These are phyloP conservation scores for Odiellus spinosus DNA, from an alignment of 2,888 invertebrate genomes.

Conservation along the genomic window DNA sequence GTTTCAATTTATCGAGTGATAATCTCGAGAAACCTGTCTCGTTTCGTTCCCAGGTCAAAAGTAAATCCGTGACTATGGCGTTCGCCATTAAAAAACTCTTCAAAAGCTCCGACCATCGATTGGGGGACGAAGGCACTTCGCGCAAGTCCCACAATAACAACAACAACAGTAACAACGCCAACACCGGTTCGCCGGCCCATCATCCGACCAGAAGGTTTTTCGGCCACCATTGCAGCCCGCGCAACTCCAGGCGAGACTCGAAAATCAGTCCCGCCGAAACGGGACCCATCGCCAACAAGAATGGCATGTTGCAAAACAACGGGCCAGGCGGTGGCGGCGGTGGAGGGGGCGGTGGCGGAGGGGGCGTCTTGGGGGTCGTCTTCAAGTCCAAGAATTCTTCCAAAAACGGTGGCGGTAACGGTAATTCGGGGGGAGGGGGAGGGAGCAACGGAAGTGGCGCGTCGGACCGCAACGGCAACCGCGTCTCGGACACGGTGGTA, in stretches of 20 bases:
- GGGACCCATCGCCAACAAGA: conserved; percentile 7
- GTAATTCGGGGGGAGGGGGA: no score
- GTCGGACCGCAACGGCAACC: conserved; percentile 64
- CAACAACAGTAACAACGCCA: conserved; percentile 2
- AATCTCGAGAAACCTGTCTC: no score
- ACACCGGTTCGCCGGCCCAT: conserved; percentile 12
- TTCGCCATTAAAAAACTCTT: conserved; percentile 15
- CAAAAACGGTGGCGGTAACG: conserved; percentile 1
- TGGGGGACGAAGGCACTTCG: conserved; percentile 6
- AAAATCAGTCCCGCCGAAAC: conserved; percentile 17
- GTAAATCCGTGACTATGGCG: conserved; percentile 7
- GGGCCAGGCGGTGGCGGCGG: neutral
- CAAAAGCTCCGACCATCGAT: conserved; percentile 9
- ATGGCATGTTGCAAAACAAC: no score
- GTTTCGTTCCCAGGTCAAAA: no score
- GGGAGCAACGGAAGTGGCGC: conserved; percentile 9
- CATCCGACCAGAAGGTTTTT: conserved; percentile 15
- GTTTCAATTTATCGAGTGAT: no score
- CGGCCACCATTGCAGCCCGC: conserved; percentile 14
- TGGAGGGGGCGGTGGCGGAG: conserved; percentile 3
- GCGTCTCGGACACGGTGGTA: conserved; percentile 72
- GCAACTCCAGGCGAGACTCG: conserved; percentile 13
- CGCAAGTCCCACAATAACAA: conserved; percentile 8
- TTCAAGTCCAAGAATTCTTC: conserved; percentile 9
- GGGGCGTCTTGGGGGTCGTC: conserved; percentile 3